Conservation (phyloP, 2,888 invertebrate genomes). For the Dryobotodes eremita region DNA sequence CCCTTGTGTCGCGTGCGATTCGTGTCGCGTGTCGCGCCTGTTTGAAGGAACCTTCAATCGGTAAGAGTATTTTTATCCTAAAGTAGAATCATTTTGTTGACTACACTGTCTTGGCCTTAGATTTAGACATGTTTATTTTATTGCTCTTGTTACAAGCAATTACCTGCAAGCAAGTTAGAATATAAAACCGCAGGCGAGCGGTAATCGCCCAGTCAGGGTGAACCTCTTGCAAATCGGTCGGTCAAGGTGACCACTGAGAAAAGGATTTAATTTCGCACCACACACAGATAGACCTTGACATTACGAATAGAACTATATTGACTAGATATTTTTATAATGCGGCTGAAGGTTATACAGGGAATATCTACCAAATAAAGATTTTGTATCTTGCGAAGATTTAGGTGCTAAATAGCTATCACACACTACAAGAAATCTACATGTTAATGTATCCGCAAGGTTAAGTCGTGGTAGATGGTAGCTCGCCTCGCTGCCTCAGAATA, state of each 20-base stretch:
- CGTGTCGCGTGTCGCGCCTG: too few species aligned
- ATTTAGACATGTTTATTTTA: conserved; percentile 2
- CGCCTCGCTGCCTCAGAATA: not conserved
- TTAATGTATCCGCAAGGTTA: not conserved
- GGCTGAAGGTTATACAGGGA: conserved; percentile 1
- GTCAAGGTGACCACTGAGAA: conserved; percentile 33
- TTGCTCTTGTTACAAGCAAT: not conserved
- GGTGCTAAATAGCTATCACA: not conserved
- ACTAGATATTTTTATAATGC: not conserved
- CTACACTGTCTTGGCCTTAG: too few species aligned
- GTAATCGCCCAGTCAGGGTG: not conserved
- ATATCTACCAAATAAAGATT: not conserved
- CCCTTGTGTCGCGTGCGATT: too few species aligned
- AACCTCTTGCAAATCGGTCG: conserved; percentile 13
- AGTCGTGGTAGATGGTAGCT: not conserved
- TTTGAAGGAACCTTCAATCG: too few species aligned
- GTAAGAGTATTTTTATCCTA: not conserved
- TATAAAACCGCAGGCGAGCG: conserved; percentile 8
- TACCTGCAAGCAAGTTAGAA: conserved; percentile 1
- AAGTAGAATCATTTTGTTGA: not conserved
- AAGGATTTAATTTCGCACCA: conserved; percentile 11
- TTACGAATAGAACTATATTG: not conserved
- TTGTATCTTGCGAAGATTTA: not conserved
- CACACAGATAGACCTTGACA: conserved; percentile 16
- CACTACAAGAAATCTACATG: not conserved